Conservation (phyloP, 2,113 vertebrate genomes). For the Lamprologus ornatipinnis region DNA sequence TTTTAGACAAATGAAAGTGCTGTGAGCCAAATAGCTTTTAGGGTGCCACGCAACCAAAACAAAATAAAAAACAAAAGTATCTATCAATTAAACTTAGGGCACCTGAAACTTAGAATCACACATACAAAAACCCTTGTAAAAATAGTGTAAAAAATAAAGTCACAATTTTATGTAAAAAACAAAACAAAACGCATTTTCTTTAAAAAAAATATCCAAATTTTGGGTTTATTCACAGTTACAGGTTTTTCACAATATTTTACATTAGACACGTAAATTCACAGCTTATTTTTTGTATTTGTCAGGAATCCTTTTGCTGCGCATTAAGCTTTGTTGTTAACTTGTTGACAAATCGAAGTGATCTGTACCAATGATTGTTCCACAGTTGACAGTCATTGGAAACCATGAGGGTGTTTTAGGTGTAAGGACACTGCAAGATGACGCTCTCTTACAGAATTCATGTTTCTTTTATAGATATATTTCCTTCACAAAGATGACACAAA, state of each 20-base stretch:
- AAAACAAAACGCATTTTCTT: not conserved
- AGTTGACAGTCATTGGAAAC: not conserved
- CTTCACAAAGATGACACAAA: not conserved
- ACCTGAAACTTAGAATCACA: not conserved
- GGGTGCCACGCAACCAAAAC: not conserved
- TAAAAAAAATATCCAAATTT: not conserved
- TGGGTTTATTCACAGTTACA: not conserved
- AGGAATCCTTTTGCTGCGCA: not conserved
- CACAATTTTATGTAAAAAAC: not conserved
- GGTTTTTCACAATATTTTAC: not conserved
- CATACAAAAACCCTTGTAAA: not conserved
- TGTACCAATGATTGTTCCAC: not conserved
- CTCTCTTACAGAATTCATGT: not conserved
- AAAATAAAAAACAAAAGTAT: not conserved
- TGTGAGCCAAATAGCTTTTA: not conserved
- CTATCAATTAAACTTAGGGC: not conserved
- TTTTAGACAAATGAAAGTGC: not conserved
- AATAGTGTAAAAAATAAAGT: not conserved
- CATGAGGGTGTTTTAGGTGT: not conserved
- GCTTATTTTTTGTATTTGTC: not conserved
- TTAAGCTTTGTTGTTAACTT: not conserved
- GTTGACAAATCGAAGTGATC: not conserved
- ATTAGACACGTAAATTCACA: not conserved
- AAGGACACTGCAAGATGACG: not conserved
- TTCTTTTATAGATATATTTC: not conserved